Conservation (phyloP, 2,888 invertebrate species). For the Sussaba pulchella region DNA sequence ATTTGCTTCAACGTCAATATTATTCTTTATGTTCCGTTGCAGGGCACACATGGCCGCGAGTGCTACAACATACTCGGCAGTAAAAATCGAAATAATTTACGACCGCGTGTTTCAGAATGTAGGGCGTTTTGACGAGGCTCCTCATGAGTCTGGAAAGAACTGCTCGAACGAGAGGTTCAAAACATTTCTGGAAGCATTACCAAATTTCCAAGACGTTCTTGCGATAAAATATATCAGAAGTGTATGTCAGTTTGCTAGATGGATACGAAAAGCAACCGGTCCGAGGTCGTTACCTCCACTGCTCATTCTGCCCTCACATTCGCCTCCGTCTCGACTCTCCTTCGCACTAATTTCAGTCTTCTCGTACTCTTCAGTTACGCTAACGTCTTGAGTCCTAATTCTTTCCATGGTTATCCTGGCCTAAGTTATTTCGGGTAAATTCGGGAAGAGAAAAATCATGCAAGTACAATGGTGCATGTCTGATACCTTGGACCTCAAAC, state of each 20-base stretch:
- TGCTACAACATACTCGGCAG: conserved; percentile 41
- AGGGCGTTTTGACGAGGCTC: conserved; percentile 46
- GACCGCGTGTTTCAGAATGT: conserved; percentile 53
- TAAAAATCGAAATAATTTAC: conserved; percentile 63
- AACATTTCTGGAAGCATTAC: conserved; percentile 46
- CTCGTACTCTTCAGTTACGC: too few relatives aligned
- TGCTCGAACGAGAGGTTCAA: conserved; percentile 4
- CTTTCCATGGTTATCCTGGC: conserved; percentile 25
- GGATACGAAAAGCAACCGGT: conserved; percentile 59
- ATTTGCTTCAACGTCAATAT: conserved; percentile 63
- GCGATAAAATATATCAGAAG: conserved; percentile 32
- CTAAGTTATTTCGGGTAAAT: too few relatives aligned
- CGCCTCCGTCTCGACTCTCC: background rate
- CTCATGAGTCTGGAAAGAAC: background rate
- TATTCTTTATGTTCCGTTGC: conserved; percentile 55
- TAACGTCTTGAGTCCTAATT: conserved; percentile 15
- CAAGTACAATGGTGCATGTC: too few relatives aligned
- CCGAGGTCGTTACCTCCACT: conserved; percentile 58
- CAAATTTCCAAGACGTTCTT: conserved; percentile 27
- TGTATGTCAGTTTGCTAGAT: background rate
- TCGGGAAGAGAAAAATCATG: too few relatives aligned
- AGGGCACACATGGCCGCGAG: conserved; percentile 8
- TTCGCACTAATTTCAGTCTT: conserved; percentile 21
- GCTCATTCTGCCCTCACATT: conserved; percentile 4
- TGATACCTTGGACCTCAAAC: background rate